Conservation (phyloP, 2,888 invertebrate genomes). For the Oscheius myriophilus region DNA sequence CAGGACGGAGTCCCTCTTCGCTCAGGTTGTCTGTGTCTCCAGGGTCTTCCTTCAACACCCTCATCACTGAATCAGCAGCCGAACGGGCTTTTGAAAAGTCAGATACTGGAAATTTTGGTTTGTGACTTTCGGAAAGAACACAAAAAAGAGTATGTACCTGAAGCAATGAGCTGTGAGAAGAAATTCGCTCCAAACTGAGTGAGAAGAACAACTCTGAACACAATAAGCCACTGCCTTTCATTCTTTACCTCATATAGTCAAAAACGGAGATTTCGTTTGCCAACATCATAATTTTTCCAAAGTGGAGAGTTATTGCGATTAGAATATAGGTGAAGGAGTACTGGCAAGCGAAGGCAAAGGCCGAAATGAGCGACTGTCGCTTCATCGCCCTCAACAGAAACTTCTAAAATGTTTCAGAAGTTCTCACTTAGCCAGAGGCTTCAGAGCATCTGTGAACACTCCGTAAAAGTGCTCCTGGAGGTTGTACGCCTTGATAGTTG, state of each 20-base stretch:
- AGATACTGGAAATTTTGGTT: not conserved
- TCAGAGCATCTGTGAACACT: conserved; percentile 61
- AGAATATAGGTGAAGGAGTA: conserved; percentile 67
- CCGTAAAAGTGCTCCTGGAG: conserved; percentile 64
- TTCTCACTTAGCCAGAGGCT: conserved; percentile 61
- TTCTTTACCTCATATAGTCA: conserved; percentile 61
- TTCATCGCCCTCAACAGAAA: conserved; percentile 62
- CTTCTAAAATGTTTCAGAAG: not conserved
- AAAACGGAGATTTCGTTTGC: conserved; percentile 64
- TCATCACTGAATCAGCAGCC: conserved; percentile 64
- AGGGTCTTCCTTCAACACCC: conserved; percentile 61
- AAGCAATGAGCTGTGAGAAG: conserved; percentile 66
- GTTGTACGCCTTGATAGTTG: conserved; percentile 68
- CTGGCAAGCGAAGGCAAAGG: conserved; percentile 68
- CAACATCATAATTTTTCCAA: conserved; percentile 64
- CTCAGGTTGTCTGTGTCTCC: conserved; percentile 67
- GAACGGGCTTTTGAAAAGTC: conserved; percentile 50
- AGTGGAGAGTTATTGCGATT: conserved; percentile 62
- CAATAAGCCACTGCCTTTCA: not conserved
- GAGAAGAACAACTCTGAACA: conserved; percentile 68
- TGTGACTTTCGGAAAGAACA: no score
- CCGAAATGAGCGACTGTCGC: conserved; percentile 60
- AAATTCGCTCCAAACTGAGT: conserved; percentile 70
- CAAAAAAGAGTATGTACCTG: conserved; percentile 6
- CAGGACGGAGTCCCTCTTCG: conserved; percentile 67